Conservation (phyloP, 2,888 invertebrate genomes). For the Cerastis leucographa region DNA sequence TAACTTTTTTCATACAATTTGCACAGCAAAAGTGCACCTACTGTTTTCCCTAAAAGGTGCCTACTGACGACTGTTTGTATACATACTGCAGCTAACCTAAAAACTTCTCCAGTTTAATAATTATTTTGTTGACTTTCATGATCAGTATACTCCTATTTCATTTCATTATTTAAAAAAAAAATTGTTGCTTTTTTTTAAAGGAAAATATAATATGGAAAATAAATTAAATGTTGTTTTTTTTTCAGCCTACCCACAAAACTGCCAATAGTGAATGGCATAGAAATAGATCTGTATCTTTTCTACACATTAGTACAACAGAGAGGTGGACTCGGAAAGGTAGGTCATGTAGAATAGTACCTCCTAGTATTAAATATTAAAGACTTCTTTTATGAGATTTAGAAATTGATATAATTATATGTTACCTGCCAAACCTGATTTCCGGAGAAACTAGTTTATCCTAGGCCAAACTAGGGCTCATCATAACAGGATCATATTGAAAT, state of each 20-base stretch:
- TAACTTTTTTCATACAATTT: neutral
- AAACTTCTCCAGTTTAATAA: neutral
- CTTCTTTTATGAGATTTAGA: neutral
- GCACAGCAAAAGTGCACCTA: neutral
- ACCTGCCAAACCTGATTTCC: too few species aligned
- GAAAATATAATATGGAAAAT: too few species aligned
- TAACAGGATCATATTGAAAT: too few species aligned
- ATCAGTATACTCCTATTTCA: neutral
- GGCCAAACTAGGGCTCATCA: too few species aligned
- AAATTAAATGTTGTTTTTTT: slow-evolving; percentile 54
- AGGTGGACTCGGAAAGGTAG: slow-evolving; percentile 98
- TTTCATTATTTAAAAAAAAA: neutral
- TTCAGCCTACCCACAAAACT: slow-evolving; percentile 91
- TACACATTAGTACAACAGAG: slow-evolving; percentile 97
- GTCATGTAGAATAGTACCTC: slow-evolving; percentile 57
- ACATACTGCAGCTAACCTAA: slow-evolving; percentile 32
- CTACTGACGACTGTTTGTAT: slow-evolving; percentile 3
- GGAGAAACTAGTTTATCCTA: too few species aligned
- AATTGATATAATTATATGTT: neutral
- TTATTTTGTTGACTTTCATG: neutral
- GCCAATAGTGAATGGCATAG: slow-evolving; percentile 96
- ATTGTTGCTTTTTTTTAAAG: too few species aligned
- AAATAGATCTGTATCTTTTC: slow-evolving; percentile 97
- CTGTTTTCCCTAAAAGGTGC: neutral
- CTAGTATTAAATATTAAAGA: neutral